A percentile compares a stretch with the other conserved stretches of the same genome.
Conservation (phyloP, 1,140 invertebrate species). For the Lethrus apterus region DNA sequence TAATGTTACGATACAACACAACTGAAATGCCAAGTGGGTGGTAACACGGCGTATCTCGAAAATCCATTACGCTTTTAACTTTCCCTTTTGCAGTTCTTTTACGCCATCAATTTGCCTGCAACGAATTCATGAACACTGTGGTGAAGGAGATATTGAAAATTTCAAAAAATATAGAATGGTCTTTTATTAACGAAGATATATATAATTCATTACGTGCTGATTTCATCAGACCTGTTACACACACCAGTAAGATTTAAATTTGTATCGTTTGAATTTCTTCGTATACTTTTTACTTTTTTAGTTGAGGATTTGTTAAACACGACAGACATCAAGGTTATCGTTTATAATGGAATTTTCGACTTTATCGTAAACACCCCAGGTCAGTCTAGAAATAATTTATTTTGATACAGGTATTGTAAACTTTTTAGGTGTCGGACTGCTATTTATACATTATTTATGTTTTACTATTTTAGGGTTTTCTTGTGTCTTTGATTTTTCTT, state of each 20-base stretch:
- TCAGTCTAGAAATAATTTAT: slow-evolving; percentile 19
- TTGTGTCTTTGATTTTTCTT: slow-evolving; percentile 1
- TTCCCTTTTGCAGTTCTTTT: slow-evolving; percentile 22
- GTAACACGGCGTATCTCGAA: too few relatives aligned
- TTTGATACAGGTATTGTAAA: slow-evolving; percentile 1
- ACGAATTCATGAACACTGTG: slow-evolving; percentile 47
- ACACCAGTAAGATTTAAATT: slow-evolving; percentile 28
- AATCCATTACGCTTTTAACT: too few relatives aligned
- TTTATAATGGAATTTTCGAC: slow-evolving; percentile 45
- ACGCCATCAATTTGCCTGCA: slow-evolving; percentile 20
- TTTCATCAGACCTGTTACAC: slow-evolving; percentile 52
- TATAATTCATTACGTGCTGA: slow-evolving; percentile 46
- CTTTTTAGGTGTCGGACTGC: background rate
- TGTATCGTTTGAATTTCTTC: background rate
- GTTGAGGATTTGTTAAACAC: slow-evolving; percentile 42
- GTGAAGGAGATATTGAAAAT: slow-evolving; percentile 44
- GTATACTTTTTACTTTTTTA: slow-evolving; percentile 33
- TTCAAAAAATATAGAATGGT: slow-evolving; percentile 45
- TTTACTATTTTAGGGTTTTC: slow-evolving; percentile 3
- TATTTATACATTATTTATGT: background rate
- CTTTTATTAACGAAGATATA: slow-evolving; percentile 44
- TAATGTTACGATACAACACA: slow-evolving; percentile 39
- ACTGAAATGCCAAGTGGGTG: slow-evolving; percentile 23
- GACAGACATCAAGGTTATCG: slow-evolving; percentile 39
- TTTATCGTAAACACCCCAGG: slow-evolving; percentile 45